Percentiles rank a stretch among this genome's conserved stretches.
Conservation (phyloP, 64 coral and sea anemone species). For the Stichodactyla mertensii region DNA sequence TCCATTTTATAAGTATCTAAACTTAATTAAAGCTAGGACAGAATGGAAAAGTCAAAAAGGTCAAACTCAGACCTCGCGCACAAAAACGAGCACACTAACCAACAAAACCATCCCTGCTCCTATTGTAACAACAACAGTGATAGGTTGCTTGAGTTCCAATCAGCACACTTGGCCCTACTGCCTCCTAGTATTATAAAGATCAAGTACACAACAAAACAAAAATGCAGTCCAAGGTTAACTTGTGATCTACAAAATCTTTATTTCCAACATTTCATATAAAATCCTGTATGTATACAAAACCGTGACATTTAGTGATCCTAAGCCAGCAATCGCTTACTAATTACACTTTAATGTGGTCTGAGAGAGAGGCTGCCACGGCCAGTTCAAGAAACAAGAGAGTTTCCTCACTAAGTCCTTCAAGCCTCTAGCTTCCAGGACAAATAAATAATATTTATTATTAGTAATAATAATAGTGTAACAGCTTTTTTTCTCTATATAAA, state of each 20-base stretch:
- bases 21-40: too few species aligned
- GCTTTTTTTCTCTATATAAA: slow-evolving; percentile 33
- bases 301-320: slow-evolving; percentile 23
- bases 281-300: slow-evolving; percentile 89
- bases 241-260: slow-evolving; percentile 76
- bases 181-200: too few species aligned
- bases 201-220: background rate
- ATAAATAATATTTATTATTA: slow-evolving; percentile 40
- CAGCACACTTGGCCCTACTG: too few species aligned
- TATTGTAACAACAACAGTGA: too few species aligned
- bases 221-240: background rate
- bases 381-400: slow-evolving; percentile 66
- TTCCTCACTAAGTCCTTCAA: background rate
- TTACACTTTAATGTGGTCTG: slow-evolving; percentile 60
- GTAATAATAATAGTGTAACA: slow-evolving; percentile 16
- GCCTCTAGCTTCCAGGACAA: slow-evolving; percentile 17
- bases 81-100: too few species aligned
- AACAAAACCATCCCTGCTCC: too few species aligned
- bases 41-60: too few species aligned
- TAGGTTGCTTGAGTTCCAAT: too few species aligned
- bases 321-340: background rate
- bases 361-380: slow-evolving; percentile 35
- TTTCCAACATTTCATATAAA: slow-evolving; percentile 89
- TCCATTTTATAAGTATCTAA: too few species aligned
- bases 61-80: too few species aligned